A percentile compares a stretch with the other conserved stretches of the same genome.
phyloP scores from a whole-genome alignment of 2,797 vertebrate species.

The Adelosebastes latens region DNA sequence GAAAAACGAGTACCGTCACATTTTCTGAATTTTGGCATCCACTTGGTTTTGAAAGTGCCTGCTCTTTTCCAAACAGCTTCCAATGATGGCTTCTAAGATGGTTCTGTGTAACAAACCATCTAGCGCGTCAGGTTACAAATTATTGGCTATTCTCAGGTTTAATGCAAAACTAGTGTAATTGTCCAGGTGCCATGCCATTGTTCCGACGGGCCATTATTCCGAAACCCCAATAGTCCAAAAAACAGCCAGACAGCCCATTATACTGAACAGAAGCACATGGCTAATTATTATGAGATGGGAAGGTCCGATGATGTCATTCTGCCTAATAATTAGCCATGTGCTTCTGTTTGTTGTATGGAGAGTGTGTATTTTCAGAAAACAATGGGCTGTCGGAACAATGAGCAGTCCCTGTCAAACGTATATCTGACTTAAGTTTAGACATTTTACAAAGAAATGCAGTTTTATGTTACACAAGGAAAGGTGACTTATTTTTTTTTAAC shows the following conservation, averaged over 20 bases:
- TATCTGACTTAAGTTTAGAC: not conserved
- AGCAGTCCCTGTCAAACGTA: not conserved
- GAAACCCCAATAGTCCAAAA: not conserved
- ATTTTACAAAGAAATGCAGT: not conserved
- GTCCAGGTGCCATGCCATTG: not conserved
- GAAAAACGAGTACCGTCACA: no score
- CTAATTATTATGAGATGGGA: not conserved
- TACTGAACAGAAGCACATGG: not conserved
- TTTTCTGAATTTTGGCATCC: accelerated
- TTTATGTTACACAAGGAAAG: no score
- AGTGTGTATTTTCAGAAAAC: no score
- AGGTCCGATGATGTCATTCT: no score
- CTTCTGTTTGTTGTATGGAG: no score
- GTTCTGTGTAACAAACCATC: not conserved
- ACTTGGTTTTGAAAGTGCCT: not conserved
- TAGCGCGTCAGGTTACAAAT: not conserved
- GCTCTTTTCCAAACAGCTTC: not conserved
- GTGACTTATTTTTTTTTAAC: no score
- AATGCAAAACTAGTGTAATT: not conserved
- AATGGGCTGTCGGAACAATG: no score
- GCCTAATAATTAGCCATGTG: no score
- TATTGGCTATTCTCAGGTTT: not conserved
- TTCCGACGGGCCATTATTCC: not conserved
- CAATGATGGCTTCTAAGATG: not conserved
- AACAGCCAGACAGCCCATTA: not conserved